A percentile compares a stretch with the other conserved stretches of the same genome.
Conservation (phyloP, 1,140 invertebrate genomes). For the Holcopasites calliopsidis region DNA sequence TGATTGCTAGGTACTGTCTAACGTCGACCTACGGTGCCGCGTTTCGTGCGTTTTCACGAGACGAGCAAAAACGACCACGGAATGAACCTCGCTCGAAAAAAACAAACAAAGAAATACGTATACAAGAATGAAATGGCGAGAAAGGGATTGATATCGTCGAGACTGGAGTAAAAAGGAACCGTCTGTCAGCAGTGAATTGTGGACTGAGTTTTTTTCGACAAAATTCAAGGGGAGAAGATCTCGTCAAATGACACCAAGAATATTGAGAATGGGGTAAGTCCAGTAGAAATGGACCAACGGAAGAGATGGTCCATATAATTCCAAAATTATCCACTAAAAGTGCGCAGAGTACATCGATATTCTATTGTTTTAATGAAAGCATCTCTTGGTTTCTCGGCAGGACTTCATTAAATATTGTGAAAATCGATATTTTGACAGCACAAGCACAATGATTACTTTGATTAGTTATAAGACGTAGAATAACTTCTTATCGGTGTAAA, state of each 20-base stretch:
- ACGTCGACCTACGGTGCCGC: background rate
- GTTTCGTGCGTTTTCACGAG: conserved; percentile 19
- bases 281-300: too few species aligned
- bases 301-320: too few species aligned
- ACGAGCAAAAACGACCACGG: background rate
- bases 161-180: background rate
- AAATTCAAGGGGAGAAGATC: background rate
- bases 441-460: too few species aligned
- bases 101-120: background rate
- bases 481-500: too few species aligned
- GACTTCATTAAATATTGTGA: too few species aligned
- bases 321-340: too few species aligned
- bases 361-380: too few species aligned
- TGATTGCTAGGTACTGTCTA: conserved; percentile 28
- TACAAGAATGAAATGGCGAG: background rate
- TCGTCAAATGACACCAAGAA: background rate
- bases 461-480: too few species aligned
- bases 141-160: background rate
- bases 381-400: too few species aligned
- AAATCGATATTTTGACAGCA: too few species aligned
- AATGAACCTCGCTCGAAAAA: background rate
- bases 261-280: too few species aligned
- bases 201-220: conserved; percentile 4
- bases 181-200: conserved; percentile 13
- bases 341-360: too few species aligned